Evolutionary conservation across 2,888 invertebrate species (phyloP).

Genomic region (Rhamphomyia laevipes): DNA sequence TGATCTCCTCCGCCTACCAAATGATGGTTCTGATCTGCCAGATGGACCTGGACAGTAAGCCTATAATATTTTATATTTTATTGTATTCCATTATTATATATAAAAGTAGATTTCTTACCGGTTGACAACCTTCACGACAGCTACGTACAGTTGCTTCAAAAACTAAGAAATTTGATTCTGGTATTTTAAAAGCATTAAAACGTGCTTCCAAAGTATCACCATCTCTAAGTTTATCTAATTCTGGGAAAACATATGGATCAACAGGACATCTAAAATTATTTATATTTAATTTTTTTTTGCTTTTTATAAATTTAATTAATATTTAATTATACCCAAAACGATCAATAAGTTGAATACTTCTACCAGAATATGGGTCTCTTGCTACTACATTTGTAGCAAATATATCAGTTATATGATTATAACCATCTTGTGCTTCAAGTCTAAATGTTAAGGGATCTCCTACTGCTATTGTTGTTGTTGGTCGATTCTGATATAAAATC

Average conservation of each 20-base stretch:
- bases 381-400: conserved; percentile 90
- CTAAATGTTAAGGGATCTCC: conserved; percentile 85
- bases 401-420: conserved; percentile 77
- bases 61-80: conserved; percentile 27
- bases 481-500: conserved; percentile 79
- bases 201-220: conserved; percentile 81
- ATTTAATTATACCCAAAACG: conserved; percentile 57
- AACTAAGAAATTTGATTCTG: conserved; percentile 85
- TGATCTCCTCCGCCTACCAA: conserved; percentile 54
- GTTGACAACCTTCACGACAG: conserved; percentile 81
- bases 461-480: conserved; percentile 86
- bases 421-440: conserved; percentile 79
- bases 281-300: not conserved
- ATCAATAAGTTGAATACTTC: conserved; percentile 82
- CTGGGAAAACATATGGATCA: conserved; percentile 84
- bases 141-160: conserved; percentile 87
- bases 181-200: conserved; percentile 89
- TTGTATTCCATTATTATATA: not conserved
- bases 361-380: conserved; percentile 81
- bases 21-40: conserved; percentile 71
- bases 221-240: conserved; percentile 71
- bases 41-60: conserved; percentile 73
- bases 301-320: no score
- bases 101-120: conserved; percentile 37
- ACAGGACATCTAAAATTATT: conserved; percentile 64